phyloP scores from a whole-genome alignment of 2,113 vertebrate species.

The Esox niger region DNA sequence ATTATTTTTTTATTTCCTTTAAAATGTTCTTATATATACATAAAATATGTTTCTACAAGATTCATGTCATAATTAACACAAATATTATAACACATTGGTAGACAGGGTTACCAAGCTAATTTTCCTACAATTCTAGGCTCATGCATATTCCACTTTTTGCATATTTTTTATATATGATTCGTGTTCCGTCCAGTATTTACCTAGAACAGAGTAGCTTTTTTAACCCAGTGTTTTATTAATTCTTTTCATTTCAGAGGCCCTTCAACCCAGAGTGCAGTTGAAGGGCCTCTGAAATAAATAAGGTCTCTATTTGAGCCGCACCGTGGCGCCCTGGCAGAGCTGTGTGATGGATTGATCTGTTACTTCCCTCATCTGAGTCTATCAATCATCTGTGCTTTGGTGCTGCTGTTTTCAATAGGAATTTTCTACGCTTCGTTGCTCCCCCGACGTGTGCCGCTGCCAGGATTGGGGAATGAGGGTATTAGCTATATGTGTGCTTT shows the following conservation, averaged over 20 bases:
- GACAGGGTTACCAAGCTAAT: no score
- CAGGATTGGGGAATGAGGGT: conserved; percentile 37
- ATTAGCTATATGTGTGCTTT: conserved; percentile 49
- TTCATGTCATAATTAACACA: no score
- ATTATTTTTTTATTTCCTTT: no score
- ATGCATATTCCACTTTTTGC: no score
- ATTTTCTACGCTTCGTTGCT: conserved; percentile 39
- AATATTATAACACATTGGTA: no score
- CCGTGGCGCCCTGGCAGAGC: conserved; percentile 36
- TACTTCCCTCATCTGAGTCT: conserved; percentile 54
- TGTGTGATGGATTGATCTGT: conserved; percentile 70
- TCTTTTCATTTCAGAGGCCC: not conserved
- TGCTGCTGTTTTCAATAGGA: conserved; percentile 50
- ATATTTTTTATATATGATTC: no score
- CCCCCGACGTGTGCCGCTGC: conserved; percentile 32
- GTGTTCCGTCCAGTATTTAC: no score
- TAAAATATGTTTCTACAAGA: no score
- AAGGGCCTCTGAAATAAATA: conserved; percentile 52
- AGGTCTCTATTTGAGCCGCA: conserved; percentile 33
- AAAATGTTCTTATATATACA: no score
- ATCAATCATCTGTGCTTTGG: conserved; percentile 66
- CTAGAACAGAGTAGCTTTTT: no score
- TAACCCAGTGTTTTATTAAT: no score
- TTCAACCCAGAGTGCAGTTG: conserved; percentile 20
- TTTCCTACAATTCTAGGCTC: no score